Conservation (phyloP, 2,888 invertebrate genomes). For the Coelogynopora nodosa region DNA sequence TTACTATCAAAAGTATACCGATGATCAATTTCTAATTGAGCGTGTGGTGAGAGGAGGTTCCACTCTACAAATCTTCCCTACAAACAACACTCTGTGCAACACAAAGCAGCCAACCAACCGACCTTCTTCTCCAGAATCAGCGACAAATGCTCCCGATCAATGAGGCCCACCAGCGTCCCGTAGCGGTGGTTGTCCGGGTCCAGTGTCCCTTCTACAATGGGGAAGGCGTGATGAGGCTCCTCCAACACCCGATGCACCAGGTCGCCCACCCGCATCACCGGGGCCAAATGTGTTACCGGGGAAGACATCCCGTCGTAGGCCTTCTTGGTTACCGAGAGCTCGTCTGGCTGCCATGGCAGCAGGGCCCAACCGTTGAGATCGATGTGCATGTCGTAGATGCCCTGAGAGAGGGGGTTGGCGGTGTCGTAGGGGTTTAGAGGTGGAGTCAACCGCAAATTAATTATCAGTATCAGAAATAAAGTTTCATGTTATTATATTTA, state of each 20-base stretch:
- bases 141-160: conserved; percentile 83
- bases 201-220: conserved; percentile 65
- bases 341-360: conserved; percentile 80
- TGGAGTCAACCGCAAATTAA: too few relatives aligned
- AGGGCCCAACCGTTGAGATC: conserved; percentile 70
- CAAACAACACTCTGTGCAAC: too few relatives aligned
- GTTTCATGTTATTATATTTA: too few relatives aligned
- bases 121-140: conserved; percentile 56
- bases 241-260: conserved; percentile 79
- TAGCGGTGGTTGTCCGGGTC: conserved; percentile 58
- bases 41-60: too few relatives aligned
- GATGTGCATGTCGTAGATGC: conserved; percentile 92
- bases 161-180: conserved; percentile 71
- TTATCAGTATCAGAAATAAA: too few relatives aligned
- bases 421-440: too few relatives aligned
- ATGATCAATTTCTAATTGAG: too few relatives aligned
- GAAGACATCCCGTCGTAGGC: conserved; percentile 76
- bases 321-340: conserved; percentile 58
- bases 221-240: conserved; percentile 89
- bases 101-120: too few relatives aligned
- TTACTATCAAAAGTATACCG: too few relatives aligned
- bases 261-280: conserved; percentile 75
- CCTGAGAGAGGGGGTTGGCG: conserved; percentile 61
- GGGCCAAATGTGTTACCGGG: conserved; percentile 67
- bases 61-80: too few relatives aligned